These are phyloP conservation scores for Poeciliopsis turrubarensis DNA, from an alignment of 2,113 vertebrate genomes.

Conservation along the genomic window DNA sequence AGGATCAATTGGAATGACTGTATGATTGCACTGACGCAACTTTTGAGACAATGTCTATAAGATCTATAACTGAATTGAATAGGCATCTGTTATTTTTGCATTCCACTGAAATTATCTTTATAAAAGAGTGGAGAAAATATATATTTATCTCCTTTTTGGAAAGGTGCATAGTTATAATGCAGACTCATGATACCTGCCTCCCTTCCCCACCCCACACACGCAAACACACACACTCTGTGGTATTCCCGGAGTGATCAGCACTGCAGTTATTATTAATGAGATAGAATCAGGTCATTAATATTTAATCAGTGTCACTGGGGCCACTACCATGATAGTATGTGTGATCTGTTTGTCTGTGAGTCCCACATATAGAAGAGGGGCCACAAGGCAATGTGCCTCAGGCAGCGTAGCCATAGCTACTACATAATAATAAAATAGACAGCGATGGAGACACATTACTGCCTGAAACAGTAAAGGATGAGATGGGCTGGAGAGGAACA, in stretches of 20 bases:
- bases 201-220: not conserved
- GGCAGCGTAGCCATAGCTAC: conserved; percentile 70
- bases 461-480: conserved; percentile 46
- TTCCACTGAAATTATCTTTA: no score
- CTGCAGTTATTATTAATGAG: conserved; percentile 80
- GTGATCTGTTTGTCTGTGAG: conserved; percentile 48
- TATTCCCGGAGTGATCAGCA: conserved; percentile 71
- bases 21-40: no score
- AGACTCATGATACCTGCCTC: not conserved
- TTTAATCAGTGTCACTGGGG: conserved; percentile 73
- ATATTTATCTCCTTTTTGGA: conserved; percentile 35
- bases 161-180: conserved; percentile 33
- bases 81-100: no score
- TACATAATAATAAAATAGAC: conserved; percentile 73
- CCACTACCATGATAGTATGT: conserved; percentile 50
- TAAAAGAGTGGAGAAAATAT: no score
- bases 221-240: conserved; percentile 30
- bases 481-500: conserved; percentile 36
- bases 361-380: conserved; percentile 61
- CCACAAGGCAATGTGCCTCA: conserved; percentile 74
- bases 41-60: no score
- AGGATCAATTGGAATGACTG: no score
- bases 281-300: conserved; percentile 74
- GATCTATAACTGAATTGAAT: no score
- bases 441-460: conserved; percentile 62